phyloP scores from a whole-genome alignment of 2,888 invertebrate species.

The Plebejus anna region DNA sequence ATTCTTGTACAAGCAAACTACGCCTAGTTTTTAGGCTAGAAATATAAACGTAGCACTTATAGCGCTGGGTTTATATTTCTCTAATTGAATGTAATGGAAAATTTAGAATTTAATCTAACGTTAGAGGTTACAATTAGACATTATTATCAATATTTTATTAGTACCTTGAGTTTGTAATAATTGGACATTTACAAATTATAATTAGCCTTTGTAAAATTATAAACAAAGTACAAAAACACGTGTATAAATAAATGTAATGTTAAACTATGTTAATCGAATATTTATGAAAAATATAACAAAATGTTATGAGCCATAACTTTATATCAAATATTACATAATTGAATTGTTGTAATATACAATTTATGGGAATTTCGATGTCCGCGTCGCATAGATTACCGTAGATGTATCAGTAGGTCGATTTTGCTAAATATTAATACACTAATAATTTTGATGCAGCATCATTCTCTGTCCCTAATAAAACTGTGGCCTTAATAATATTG shows the following conservation, averaged over 20 bases:
- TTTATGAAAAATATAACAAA: constrained; percentile 8
- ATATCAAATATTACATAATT: not conserved
- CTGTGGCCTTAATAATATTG: no score
- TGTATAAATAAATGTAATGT: not conserved
- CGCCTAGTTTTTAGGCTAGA: not conserved
- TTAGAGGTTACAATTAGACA: not conserved
- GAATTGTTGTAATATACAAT: not conserved
- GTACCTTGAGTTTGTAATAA: not conserved
- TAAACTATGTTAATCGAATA: not conserved
- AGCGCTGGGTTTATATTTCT: not conserved
- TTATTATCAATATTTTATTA: not conserved
- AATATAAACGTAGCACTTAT: not conserved
- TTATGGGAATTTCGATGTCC: not conserved
- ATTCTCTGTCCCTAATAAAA: no score
- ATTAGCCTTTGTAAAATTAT: not conserved
- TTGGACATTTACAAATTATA: constrained; percentile 3
- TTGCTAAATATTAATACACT: no score
- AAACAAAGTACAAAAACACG: not conserved
- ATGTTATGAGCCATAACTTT: not conserved
- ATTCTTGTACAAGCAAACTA: no score
- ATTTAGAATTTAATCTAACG: not conserved
- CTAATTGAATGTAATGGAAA: not conserved
- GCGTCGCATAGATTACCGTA: not conserved
- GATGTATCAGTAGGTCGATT: not conserved
- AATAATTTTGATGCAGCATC: no score